Base-by-base conservation (phyloP, 2,113 vertebrate genomes). In the Lipotes vexillifer region DNA sequence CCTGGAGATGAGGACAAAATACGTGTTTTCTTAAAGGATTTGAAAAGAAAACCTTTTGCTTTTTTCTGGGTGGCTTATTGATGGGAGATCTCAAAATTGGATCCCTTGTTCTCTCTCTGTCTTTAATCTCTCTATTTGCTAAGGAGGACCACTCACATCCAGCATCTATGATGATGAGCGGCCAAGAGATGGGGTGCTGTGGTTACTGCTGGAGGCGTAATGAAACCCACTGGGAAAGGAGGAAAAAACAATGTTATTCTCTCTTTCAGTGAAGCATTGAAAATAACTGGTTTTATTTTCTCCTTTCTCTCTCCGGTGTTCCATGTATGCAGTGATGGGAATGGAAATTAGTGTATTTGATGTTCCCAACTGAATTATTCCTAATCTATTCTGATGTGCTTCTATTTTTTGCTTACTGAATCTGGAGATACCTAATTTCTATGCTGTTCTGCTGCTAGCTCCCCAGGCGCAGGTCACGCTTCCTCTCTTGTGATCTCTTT, bases 261-360 rank as follows among this genome's bases (percentile, higher is more conserved):
- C 55, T 97, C 66, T 96, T 94, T 81, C 80, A 85, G 3, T 68
- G 91, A 93, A 93, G 66, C 88, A n/a, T 78, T 88, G 80, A 46
- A 74, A 88, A 90, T 44, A 65, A 75, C 31, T 41, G 49, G 13
- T 71, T 97, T 96, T 83, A 25, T 92, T 95, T 87, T 83, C 75
- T 88, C 55, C 66, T 61, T 36, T 77, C n/a, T 41, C 31, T 77
- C 94, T 89, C 88, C 36, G 5, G 74, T 84, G 84, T 88, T 90
- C 65, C 88, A 77, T 38, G 72, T 57, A 38, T 10, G n/a, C 25
- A 29, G 31, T 71, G 46, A 66, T 57, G 83, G 83, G 61, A 90
- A 69, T 55, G 80, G 82, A 94, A 85, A 77, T 59, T 6, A 68
- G 66, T 88, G 66, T 46, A 46, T 57, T 75, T 88, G 86, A 89